Evolutionary conservation across 2,113 vertebrate species (phyloP).

Genomic region (Chaetodon trifascialis): DNA sequence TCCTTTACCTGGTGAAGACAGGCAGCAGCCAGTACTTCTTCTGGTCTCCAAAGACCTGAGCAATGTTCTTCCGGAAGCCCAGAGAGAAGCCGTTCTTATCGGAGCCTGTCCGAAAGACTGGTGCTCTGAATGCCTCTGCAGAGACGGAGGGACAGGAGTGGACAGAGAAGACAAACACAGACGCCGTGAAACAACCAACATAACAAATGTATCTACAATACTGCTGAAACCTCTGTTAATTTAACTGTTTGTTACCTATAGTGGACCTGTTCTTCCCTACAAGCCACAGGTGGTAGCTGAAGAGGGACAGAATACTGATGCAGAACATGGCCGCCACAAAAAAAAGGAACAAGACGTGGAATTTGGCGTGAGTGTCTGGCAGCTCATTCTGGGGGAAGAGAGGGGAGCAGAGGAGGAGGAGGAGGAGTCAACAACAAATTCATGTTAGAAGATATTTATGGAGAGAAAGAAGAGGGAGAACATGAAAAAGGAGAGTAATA

Average conservation of each 20-base stretch:
- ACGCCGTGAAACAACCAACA: not conserved
- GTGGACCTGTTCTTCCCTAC: constrained; percentile 97
- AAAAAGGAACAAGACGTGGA: constrained; percentile 98
- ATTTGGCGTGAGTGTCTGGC: constrained; percentile 90
- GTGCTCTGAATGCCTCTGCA: constrained; percentile 95
- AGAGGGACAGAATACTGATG: constrained; percentile 96
- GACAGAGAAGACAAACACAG: constrained; percentile 19
- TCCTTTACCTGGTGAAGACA: constrained; percentile 93
- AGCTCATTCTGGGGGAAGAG: constrained; percentile 88
- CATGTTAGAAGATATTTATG: not conserved
- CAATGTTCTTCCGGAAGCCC: constrained; percentile 93
- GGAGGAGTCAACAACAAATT: constrained; percentile 38
- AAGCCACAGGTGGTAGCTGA: constrained; percentile 98
- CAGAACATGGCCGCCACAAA: constrained; percentile 99
- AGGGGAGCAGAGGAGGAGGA: constrained; percentile 43
- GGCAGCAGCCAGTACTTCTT: constrained; percentile 95
- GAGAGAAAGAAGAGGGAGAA: not conserved
- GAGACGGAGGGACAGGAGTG: constrained; percentile 16
- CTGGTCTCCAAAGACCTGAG: constrained; percentile 95
- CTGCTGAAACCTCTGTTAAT: not conserved
- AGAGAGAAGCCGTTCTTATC: constrained; percentile 97
- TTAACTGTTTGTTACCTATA: constrained; percentile 86
- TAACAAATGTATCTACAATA: not conserved
- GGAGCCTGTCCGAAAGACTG: constrained; percentile 92
- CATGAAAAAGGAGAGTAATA: not conserved